Evolutionary conservation across 2,797 vertebrate species (phyloP), one percentile per base, ranked within the genome.

Genomic region (Psittacula echo): DNA sequence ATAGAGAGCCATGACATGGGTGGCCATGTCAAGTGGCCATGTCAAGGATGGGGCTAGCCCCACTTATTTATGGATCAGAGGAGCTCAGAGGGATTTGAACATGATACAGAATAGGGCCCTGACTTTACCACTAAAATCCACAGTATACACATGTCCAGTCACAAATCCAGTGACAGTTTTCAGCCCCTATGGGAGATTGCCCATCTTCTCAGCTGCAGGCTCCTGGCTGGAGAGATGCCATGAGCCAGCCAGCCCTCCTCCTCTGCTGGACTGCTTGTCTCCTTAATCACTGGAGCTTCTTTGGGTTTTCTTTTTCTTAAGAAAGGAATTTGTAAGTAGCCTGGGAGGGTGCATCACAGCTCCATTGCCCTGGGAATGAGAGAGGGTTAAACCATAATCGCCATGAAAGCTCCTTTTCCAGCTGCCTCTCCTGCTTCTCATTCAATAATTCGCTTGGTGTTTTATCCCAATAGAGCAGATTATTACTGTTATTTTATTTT

Each of bases 401-500:
- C 95, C 89, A 96, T 97, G 96, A 97, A 67, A 82, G 85, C 87
- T 86, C 24, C 54, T 92, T 84, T 88, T 72, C 77, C 96, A 87
- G 48, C 96, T 94, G 61, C 79, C 34, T 95, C 68, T 93, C 94
- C 91, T 72, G 73, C 94, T 95, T 87, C 92, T 95, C 88, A 87
- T 96, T 97, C 96, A 92, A 8, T 96, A 95, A 96, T 94, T 96
- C 92, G 88, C 78, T 85, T 97, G 93, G 97, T 95, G 92, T 95
- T 97, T 96, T 91, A 84, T 96, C 94, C 93, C 97, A 97, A 97
- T 96, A 95, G 95, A 97, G 76, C 75, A 92, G 73, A 95, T 97
- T 96, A 97, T 97, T 96, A 83, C 96, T 95, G 90, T 96, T 95
- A 96, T 97, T 98, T 96, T 96, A 96, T 97, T 98, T 96, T 96